Base-by-base conservation (phyloP, 1,140 invertebrate genomes). In the Diprion similis region DNA sequence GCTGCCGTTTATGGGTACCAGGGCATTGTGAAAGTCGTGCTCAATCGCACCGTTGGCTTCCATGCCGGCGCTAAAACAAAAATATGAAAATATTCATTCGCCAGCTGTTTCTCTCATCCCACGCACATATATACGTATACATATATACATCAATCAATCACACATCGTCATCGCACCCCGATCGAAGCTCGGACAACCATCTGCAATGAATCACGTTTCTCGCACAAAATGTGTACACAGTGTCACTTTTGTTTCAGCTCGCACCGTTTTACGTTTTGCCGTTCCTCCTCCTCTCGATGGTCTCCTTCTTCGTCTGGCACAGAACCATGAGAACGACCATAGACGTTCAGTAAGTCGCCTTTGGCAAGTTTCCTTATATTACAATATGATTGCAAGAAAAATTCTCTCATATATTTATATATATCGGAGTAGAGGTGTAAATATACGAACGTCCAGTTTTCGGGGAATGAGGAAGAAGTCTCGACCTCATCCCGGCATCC, bases 11-110 rank as follows among this genome's bases (percentile, higher is more conserved):
- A 89, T 89, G 66, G 90, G 89, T 74, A 91, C 90, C 77, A 92
- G 76, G 24, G 89, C 86, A 78, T 89, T 90, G 84, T 92, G 91
- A 74, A 92, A 86, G 75, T 92, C 91, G 77, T 91, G 90, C 79
- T 92, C 91, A 75, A 92, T 87, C 84, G 78, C 89, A 88, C 77
- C 90, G 85, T 83, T 89, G 83, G 80, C 81, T 78, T 89, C 88
- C 87, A 89, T 91, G 83, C 87, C 89, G 80, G 85, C 84, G 81
- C 88, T 89, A 84, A 66, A 85, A 85, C 79, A 78, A 59, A 78
- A 73, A 76, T 77, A 37, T 24, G 75, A 71, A 45, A 15, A n/a
- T 24, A 59, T 59, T 59, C 51, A 59, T 59, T 59, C 51, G 51
- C 11, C 51, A 17, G 9, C 11, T 59, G 11, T 18, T 37, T 67